phyloP scores from a whole-genome alignment of 1,140 invertebrate species.

The Anoplolepis gracilipes region DNA sequence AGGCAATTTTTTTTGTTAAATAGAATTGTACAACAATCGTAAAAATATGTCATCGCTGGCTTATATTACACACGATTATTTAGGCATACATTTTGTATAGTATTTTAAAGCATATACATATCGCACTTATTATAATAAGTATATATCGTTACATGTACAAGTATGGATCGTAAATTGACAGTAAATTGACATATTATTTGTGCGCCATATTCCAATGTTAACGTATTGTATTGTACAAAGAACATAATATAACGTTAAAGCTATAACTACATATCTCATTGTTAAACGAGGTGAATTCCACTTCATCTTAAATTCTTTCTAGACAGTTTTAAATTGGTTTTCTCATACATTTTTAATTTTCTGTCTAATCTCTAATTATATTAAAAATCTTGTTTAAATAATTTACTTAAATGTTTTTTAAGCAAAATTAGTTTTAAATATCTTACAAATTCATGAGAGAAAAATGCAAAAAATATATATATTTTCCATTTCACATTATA shows the following conservation, averaged over 20 bases:
- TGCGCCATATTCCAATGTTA: slow-evolving; percentile 58
- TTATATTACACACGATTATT: slow-evolving; percentile 36
- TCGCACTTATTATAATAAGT: slow-evolving; percentile 49
- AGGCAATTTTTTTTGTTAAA: slow-evolving; percentile 1
- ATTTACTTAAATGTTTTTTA: not conserved
- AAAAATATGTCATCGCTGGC: not conserved
- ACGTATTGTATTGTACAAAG: slow-evolving; percentile 57
- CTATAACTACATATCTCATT: not conserved
- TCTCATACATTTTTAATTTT: not conserved
- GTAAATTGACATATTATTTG: slow-evolving; percentile 47
- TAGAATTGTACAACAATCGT: not conserved
- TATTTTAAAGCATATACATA: slow-evolving; percentile 50
- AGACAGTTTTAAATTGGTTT: no score
- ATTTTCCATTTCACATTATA: not conserved
- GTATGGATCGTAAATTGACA: slow-evolving; percentile 38
- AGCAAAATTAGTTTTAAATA: not conserved
- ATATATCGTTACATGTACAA: slow-evolving; percentile 40
- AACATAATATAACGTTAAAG: slow-evolving; percentile 59
- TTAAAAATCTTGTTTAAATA: not conserved
- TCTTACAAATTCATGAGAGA: not conserved
- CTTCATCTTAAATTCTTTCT: not conserved
- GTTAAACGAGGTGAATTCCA: not conserved
- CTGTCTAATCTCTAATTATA: not conserved
- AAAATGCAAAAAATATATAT: not conserved
- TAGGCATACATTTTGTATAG: slow-evolving; percentile 29